Conservation (phyloP, 1,140 invertebrate species). For the Cyphomyrmex costatus region DNA sequence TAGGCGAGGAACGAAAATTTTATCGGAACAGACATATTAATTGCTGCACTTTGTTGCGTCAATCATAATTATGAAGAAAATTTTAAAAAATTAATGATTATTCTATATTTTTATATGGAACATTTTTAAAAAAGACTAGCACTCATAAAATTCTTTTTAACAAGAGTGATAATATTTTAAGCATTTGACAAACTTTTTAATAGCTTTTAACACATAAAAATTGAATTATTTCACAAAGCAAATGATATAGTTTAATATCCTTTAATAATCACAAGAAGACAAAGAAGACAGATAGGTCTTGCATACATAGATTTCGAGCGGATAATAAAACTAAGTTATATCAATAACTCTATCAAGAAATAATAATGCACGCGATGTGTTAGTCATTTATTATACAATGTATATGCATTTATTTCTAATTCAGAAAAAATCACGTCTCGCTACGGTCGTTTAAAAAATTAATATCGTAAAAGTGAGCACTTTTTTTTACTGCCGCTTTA, state of each 20-base stretch:
- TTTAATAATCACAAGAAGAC: not conserved
- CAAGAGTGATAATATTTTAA: not conserved
- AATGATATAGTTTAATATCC: not conserved
- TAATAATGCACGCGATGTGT: not conserved
- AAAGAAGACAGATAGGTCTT: not conserved
- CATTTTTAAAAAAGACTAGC: no score
- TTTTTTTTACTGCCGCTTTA: not conserved
- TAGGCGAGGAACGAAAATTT: not conserved
- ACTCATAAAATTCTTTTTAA: not conserved
- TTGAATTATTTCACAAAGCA: not conserved
- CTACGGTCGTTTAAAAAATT: slow-evolving; percentile 28
- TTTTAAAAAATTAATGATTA: not conserved
- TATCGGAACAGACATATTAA: not conserved
- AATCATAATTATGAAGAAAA: not conserved
- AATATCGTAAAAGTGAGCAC: slow-evolving; percentile 13
- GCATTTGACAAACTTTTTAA: not conserved
- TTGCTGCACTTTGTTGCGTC: not conserved
- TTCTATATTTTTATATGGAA: not conserved
- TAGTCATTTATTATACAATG: not conserved
- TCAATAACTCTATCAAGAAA: not conserved
- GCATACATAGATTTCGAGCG: no score
- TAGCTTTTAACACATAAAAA: not conserved
- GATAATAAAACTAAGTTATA: not conserved
- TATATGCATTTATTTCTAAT: slow-evolving; percentile 11
- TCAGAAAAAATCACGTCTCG: not conserved